Base-by-base conservation (phyloP, 1,140 invertebrate genomes). In the Latrodectus geometricus region DNA sequence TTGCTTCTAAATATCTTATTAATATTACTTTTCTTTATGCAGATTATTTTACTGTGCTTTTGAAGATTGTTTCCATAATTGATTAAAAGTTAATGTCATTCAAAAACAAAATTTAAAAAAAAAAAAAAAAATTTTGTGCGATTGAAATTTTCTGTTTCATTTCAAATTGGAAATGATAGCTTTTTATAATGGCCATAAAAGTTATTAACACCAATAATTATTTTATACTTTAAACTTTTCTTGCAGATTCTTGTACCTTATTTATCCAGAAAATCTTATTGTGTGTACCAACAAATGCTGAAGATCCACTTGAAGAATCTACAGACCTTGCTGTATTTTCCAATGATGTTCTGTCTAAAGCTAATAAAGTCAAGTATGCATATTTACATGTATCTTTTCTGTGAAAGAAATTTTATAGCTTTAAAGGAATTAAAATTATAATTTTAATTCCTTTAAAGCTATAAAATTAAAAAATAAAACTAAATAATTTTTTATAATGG, bases 191-290 rank as follows among this genome's bases (percentile, higher is more conserved):
- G 14, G n/a, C 7, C 54, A 54, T 65, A 66, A 52, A 77, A 23
- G 3, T 23, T 35, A 15, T 61, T 9, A 49, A 49, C 11, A 49
- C 0, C 50, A 4, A 17, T 17, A n/a, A 52, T 20, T 68, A 20
- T 23, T 17, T 15, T 21, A 52, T 20, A 21, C 49, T n/a, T 15
- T 54, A 23, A 12, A 11, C 52, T 79, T 52, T 80, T 4, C 35
- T 86, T 82, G 17, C 77, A 89, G 88, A 87, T 5, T 79, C 48
- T 15, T 72, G 73, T n/a, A 89, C 88, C 17, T 23, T 48, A 23
- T 56, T 74, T 35, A 76, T 78, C 15, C 88, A 89, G 80, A 88
- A 82, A 77, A 52, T 88, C 17, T 82, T 89, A 54, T 69, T 85
- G 20, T 87, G 88, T 81, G 56, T 85, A 76, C 73, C 82, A 15